Conservation (phyloP, 2,113 vertebrate genomes). For the Leuciscus idus region DNA sequence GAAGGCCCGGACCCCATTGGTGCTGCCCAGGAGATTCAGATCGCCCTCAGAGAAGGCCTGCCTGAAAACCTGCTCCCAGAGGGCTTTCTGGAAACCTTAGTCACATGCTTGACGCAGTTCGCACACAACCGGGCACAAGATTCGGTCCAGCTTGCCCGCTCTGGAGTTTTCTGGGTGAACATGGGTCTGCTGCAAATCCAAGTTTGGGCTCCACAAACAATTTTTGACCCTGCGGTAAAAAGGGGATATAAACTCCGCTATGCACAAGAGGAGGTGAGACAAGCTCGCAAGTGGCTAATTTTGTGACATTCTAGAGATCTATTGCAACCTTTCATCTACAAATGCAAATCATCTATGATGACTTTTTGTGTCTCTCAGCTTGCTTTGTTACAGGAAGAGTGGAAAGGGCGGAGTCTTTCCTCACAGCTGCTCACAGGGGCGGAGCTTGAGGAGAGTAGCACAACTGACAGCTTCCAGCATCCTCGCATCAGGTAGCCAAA, state of each 20-base stretch:
- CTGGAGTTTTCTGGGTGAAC: slow-evolving; percentile 91
- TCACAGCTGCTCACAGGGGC: slow-evolving; percentile 86
- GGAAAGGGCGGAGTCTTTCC: slow-evolving; percentile 83
- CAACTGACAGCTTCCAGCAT: slow-evolving; percentile 81
- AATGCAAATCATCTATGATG: not conserved
- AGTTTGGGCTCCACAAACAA: slow-evolving; percentile 89
- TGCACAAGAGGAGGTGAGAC: slow-evolving; percentile 87
- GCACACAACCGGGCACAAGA: slow-evolving; percentile 77
- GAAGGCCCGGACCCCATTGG: slow-evolving; percentile 71
- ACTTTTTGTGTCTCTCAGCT: slow-evolving; percentile 73
- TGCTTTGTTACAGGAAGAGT: slow-evolving; percentile 86
- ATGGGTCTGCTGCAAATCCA: slow-evolving; percentile 92
- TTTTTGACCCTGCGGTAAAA: slow-evolving; percentile 93
- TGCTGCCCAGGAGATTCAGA: slow-evolving; percentile 82
- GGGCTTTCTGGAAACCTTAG: slow-evolving; percentile 80
- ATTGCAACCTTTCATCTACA: not conserved
- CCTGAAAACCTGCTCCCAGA: slow-evolving; percentile 80
- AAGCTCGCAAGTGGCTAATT: not conserved
- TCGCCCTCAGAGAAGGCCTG: slow-evolving; percentile 77
- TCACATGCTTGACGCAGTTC: slow-evolving; percentile 85
- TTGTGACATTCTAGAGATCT: not conserved
- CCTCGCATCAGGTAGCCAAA: slow-evolving; percentile 84
- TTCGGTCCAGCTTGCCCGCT: slow-evolving; percentile 71
- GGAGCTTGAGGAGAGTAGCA: slow-evolving; percentile 81
- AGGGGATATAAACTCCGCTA: slow-evolving; percentile 92